Base-by-base conservation (phyloP, 1,140 invertebrate species). In the Trissolcus basalis region DNA sequence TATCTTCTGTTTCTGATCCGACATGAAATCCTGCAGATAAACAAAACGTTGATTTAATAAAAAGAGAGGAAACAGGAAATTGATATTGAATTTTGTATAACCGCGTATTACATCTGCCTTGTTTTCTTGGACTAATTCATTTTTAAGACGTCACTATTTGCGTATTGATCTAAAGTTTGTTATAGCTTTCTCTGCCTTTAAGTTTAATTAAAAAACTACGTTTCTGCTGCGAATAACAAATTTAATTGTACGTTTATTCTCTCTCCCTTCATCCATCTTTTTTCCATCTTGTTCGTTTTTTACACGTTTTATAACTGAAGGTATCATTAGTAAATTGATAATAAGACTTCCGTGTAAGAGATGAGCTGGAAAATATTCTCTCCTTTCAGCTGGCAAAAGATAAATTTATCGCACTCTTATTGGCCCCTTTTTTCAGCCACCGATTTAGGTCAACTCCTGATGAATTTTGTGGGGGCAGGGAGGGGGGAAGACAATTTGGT, bases 361-460 rank as follows among this genome's bases (percentile, higher is more conserved):
- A 61, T 1, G 47, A 36, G 16, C 11, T 48, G 15, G 2, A 12
- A 4, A 14, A 6, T 9, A 12, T 51, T 39, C 36, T 61, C 32
- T n/a, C 15, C 11, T 14, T 35, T 39, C 9, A 9, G 9, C n/a
- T 7, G n/a, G 33, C n/a, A n/a, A 44, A 68, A 68, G 51, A 48
- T 51, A 41, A 58, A 68, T 58, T 58, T 53, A 53, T 68, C 54
- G 35, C 54, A 47, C 51, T 51, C 27, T 50, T 67, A 67, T 50
- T 13, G 14, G 51, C 36, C 19, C 36, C 51, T 43, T 68, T 68
- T 58, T 50, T 67, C 32, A 43, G 9, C 8, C 12, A 33, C 1
- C 12, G 45, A 65, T 64, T 64, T 41, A 49, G 51, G 61, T 65
- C 61, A 65, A 33, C 43, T 41, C 55, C 49, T n/a, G 61, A 65